These are phyloP conservation scores for Cataglyphis cursor DNA, from an alignment of 2,888 invertebrate species.

Conservation along the genomic window DNA sequence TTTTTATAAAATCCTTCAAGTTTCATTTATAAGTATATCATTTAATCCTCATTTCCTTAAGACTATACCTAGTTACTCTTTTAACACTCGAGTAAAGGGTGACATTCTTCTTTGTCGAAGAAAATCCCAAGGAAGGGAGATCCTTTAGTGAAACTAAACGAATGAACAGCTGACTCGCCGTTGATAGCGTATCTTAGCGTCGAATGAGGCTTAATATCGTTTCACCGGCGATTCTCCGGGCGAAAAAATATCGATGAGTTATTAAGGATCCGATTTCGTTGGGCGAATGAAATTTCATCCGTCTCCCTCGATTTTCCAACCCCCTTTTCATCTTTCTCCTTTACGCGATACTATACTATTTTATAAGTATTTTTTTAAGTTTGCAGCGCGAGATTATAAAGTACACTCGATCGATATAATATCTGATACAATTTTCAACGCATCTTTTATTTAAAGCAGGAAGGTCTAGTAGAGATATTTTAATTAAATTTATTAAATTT, in stretches of 20 bases:
- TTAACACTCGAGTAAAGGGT: constrained; percentile 27
- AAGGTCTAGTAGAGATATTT: no score
- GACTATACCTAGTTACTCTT: constrained; percentile 34
- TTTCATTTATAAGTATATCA: constrained; percentile 12
- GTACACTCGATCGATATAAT: not conserved
- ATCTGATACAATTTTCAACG: not conserved
- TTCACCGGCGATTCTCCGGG: constrained; percentile 65
- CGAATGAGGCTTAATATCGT: constrained; percentile 70
- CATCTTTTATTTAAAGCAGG: not conserved
- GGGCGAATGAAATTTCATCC: constrained; percentile 51
- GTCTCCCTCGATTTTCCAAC: not conserved
- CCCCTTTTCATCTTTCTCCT: constrained; percentile 32
- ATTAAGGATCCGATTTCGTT: constrained; percentile 69
- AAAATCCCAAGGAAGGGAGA: constrained; percentile 23
- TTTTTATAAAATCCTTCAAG: not conserved
- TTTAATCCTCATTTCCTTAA: constrained; percentile 47
- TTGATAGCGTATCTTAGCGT: constrained; percentile 53
- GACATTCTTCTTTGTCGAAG: constrained; percentile 40
- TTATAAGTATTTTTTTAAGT: not conserved
- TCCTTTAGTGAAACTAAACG: constrained; percentile 45
- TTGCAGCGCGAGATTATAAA: not conserved
- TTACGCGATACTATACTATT: constrained; percentile 30
- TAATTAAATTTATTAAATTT: no score
- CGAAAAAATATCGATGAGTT: constrained; percentile 73
- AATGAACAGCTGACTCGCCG: constrained; percentile 39